Base-by-base conservation (phyloP, 2,888 invertebrate genomes). In the Hypsopygia costalis region DNA sequence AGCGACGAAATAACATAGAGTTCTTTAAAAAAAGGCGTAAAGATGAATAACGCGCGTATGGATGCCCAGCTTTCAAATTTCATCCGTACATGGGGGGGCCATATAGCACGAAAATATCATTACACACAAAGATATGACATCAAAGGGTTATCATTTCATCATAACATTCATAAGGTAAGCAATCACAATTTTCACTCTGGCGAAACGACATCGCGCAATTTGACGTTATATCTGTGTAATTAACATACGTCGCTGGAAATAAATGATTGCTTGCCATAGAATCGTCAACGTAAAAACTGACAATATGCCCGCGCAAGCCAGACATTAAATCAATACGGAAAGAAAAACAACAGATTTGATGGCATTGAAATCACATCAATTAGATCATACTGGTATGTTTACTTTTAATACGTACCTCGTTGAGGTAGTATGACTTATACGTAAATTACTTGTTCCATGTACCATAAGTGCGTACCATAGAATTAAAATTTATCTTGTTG, bases 141-240 rank as follows among this genome's bases (percentile, higher is more conserved):
- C 25, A 25, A 25, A 25, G 25, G 25, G 25, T 3, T 25, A 16
- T 9, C 36, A 28, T 12, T 36, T 29, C 36, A 36, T 30, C 16
- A 29, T 36, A 30, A 56, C 39, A 51, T 58, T 30, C 16, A 36
- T 36, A 30, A 56, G 38, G 51, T 58, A 48, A 40, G 60, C 57
- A 68, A 68, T 67, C 61, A 66, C 55, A 63, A 61, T 60, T 70
- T 66, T 63, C 67, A 68, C 60, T 63, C 53, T 62, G 56, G 59
- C 54, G 62, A 56, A 62, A 62, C 59, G 55, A 62, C 59, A 38
- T 49, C 54, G 47, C 49, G 47, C 55, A 61, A 57, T 64, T 63
- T 57, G 46, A 58, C 51, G 54, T 63, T 57, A 58, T 58, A 58
- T 55, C 58, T 34, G 41, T 10, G 56, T 56, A 62, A 69, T 66